Percentiles rank a stretch among this genome's conserved stretches.
phyloP scores from a whole-genome alignment of 2,888 invertebrate species.

The Ochropacha duplaris region DNA sequence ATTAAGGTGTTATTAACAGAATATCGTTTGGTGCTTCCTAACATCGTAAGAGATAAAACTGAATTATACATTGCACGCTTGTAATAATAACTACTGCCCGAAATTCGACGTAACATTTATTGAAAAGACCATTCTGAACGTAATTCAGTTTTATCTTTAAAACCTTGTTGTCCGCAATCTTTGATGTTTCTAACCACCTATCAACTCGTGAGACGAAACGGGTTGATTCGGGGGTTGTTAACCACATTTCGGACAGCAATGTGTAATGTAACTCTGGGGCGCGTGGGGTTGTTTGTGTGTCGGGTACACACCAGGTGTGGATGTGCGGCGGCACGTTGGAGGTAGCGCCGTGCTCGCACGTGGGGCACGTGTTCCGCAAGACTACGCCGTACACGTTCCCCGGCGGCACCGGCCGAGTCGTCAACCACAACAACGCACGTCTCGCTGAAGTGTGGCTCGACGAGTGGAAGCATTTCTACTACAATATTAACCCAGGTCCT shows the following conservation, averaged over 20 bases:
- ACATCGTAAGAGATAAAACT: constrained; percentile 1
- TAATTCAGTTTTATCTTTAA: constrained; percentile 5
- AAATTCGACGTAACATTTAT: no score
- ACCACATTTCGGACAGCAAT: constrained; percentile 11
- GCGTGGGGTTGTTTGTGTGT: constrained; percentile 18
- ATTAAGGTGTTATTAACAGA: background rate
- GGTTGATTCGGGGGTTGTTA: no score
- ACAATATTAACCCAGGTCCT: constrained; percentile 98
- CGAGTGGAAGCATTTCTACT: constrained; percentile 99
- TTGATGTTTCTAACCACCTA: no score
- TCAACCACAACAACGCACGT: constrained; percentile 99
- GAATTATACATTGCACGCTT: background rate
- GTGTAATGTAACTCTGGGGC: background rate
- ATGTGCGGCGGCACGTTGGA: constrained; percentile 98
- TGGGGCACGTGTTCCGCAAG: constrained; percentile 98
- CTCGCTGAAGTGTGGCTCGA: constrained; percentile 99
- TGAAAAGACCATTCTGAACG: background rate
- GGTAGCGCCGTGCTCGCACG: constrained; percentile 97
- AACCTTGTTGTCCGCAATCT: constrained; percentile 3
- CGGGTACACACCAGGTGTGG: constrained; percentile 89
- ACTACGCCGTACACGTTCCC: constrained; percentile 99
- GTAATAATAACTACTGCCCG: background rate
- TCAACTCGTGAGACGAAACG: no score
- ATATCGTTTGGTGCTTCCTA: background rate
- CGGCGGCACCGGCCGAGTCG: constrained; percentile 97